phyloP scores from a whole-genome alignment of 1,140 invertebrate genomes.

The Ruditapes philippinarum region DNA sequence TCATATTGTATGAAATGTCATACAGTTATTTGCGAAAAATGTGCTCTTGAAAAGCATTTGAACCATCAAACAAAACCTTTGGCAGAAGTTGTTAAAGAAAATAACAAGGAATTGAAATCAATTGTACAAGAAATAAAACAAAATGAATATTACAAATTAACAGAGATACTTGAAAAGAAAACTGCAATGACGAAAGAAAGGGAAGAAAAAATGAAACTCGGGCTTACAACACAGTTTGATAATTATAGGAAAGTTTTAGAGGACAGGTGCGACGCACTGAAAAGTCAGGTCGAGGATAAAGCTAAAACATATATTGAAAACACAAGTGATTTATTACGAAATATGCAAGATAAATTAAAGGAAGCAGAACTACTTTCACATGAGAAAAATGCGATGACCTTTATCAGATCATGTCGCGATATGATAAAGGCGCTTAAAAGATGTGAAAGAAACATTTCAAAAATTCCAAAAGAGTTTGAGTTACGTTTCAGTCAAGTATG shows the following conservation, averaged over 20 bases:
- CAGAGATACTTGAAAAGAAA: background rate
- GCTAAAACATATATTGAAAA: background rate
- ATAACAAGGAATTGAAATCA: background rate
- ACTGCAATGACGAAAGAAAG: background rate
- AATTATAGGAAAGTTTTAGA: background rate
- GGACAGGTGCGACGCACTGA: background rate
- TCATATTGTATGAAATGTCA: background rate
- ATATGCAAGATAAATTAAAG: background rate
- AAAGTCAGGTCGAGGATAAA: background rate
- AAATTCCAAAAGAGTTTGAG: background rate
- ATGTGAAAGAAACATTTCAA: background rate
- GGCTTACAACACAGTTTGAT: background rate
- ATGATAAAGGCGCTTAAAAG: background rate
- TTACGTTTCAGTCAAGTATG: constrained; percentile 1
- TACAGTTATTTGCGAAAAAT: background rate
- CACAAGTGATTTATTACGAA: background rate
- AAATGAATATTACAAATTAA: background rate
- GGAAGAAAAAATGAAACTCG: background rate
- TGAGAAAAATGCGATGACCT: background rate
- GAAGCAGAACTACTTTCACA: background rate
- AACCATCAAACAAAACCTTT: background rate
- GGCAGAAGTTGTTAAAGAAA: background rate
- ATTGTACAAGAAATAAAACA: background rate
- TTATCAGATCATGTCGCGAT: background rate
- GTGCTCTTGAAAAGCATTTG: background rate